Conservation (phyloP, 2,888 invertebrate species). For the Phalera bucephala region DNA sequence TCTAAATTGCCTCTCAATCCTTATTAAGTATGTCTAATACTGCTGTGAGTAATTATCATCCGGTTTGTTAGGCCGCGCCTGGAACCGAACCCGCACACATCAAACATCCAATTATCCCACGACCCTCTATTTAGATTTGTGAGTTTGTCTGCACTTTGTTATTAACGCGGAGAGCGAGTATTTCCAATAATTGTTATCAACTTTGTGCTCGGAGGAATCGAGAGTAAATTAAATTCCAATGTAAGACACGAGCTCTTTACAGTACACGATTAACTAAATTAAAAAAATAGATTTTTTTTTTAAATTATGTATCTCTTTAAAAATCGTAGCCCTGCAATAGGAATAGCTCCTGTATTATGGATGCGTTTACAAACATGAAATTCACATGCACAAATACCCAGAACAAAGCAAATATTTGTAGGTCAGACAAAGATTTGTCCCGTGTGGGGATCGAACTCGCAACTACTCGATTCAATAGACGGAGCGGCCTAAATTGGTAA, state of each 20-base stretch:
- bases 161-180: conserved; percentile 37
- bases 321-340: too few relatives aligned
- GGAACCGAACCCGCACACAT: conserved; percentile 8
- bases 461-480: too few relatives aligned
- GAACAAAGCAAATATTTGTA: too few relatives aligned
- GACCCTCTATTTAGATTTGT: conserved; percentile 29
- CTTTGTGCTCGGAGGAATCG: conserved; percentile 25
- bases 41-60: conserved; percentile 6
- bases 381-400: too few relatives aligned
- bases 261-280: conserved; percentile 10
- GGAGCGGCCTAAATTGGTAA: too few relatives aligned
- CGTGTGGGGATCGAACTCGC: too few relatives aligned
- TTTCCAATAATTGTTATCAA: conserved; percentile 50
- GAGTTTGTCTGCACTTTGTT: conserved; percentile 30
- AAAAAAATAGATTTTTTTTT: too few relatives aligned
- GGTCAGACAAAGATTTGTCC: too few relatives aligned
- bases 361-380: too few relatives aligned
- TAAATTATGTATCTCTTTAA: too few relatives aligned
- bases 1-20: too few relatives aligned
- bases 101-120: conserved; percentile 43
- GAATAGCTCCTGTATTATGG: too few relatives aligned
- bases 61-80: conserved; percentile 4
- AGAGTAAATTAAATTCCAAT: conserved; percentile 41
- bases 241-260: conserved; percentile 18
- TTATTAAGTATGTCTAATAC: conserved; percentile 1